phyloP scores from a whole-genome alignment of 37 sponge, comb jelly and placozoan species.

The Ephydatia muelleri region DNA sequence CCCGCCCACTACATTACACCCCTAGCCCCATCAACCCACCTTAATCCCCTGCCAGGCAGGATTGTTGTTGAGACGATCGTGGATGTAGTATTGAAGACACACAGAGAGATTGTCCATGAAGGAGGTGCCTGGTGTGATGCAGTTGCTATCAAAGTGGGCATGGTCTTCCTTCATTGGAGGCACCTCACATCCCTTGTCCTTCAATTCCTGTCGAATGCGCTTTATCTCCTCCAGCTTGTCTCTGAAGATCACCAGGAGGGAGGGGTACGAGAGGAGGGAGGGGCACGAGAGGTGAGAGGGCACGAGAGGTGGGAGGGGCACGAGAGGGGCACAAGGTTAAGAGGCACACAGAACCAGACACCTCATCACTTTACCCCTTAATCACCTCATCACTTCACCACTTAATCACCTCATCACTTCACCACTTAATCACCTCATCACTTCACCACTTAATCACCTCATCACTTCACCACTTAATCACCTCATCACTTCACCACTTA shows the following conservation, averaged over 20 bases:
- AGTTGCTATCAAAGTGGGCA: conserved; percentile 97
- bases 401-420: too few species aligned
- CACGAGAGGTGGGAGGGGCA: not conserved
- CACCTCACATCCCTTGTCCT: conserved; percentile 65
- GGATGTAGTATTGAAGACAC: conserved; percentile 91
- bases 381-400: too few species aligned
- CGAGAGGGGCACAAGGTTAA: too few species aligned
- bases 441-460: too few species aligned
- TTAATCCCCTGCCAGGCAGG: conserved; percentile 90
- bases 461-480: not conserved
- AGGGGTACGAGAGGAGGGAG: not conserved
- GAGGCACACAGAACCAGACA: too few species aligned
- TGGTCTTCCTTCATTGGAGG: conserved; percentile 83
- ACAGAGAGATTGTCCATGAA: conserved; percentile 93
- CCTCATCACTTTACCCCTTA: too few species aligned
- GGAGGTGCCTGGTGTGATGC: conserved; percentile 98
- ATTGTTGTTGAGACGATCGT: conserved; percentile 90
- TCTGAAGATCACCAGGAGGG: conserved; percentile 15
- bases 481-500: too few species aligned
- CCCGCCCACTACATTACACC: too few species aligned
- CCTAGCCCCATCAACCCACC: conserved; percentile 14
- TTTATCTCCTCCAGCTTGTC: conserved; percentile 80
- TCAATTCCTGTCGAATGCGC: conserved; percentile 61
- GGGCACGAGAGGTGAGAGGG: not conserved
- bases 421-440: too few species aligned